Conservation (phyloP, 2,797 vertebrate genomes). For the Sebastiscus tertius region DNA sequence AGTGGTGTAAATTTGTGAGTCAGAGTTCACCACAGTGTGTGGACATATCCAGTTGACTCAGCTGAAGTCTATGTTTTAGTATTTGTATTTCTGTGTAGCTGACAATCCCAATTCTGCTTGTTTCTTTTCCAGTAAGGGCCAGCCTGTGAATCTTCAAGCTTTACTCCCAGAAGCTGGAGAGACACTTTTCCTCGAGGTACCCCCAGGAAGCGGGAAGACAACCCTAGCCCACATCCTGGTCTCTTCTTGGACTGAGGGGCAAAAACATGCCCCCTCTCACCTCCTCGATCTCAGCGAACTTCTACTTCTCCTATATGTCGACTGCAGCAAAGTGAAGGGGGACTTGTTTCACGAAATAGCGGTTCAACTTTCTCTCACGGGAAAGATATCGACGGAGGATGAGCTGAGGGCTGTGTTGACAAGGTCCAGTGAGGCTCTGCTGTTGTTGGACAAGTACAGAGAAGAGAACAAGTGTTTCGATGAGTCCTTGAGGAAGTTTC, state of each 20-base stretch:
- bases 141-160: constrained; percentile 23
- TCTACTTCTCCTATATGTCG: constrained; percentile 43
- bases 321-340: constrained; percentile 22
- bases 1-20: neutral
- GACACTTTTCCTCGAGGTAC: constrained; percentile 54
- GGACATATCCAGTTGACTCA: neutral
- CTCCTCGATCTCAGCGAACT: constrained; percentile 18
- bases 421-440: constrained; percentile 20
- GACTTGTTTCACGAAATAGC: constrained; percentile 56
- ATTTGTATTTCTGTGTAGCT: neutral
- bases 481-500: constrained; percentile 55
- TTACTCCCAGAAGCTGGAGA: constrained; percentile 56
- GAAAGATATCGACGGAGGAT: constrained; percentile 4
- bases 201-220: constrained; percentile 54
- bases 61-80: neutral
- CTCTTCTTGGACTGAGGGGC: constrained; percentile 51
- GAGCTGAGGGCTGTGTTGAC: constrained; percentile 55
- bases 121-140: constrained; percentile 56
- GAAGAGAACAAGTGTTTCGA: constrained; percentile 58
- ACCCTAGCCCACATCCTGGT: constrained; percentile 42
- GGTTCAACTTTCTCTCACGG: constrained; percentile 21
- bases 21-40: neutral
- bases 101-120: neutral
- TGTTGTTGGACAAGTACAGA: constrained; percentile 70
- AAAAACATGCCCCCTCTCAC: neutral